Base-by-base conservation (phyloP, 37 sponge, comb jelly and placozoan genomes). In the Haliclona indistincta region DNA sequence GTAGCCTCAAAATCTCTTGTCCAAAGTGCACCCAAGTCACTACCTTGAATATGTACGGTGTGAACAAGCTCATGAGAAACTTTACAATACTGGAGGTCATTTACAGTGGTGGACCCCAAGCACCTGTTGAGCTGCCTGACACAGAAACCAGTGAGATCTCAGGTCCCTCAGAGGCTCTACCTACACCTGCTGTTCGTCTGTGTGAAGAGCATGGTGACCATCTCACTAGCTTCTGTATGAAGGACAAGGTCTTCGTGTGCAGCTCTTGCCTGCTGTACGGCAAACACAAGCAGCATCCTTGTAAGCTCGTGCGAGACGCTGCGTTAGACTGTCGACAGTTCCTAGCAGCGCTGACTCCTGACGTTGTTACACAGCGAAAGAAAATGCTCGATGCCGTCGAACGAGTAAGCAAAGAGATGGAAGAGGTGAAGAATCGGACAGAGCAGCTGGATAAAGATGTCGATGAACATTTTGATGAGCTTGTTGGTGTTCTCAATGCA, bases 251-350 rank as follows among this genome's bases (percentile, higher is more conserved):
- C 0, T 45, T 84, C 2, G 73, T 84, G 1, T 84, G 84, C 34
- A 76, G 77, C 23, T 76, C 84, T 1, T 84, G 84, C 45, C 64
- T 69, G 3, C 33, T 84, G 6, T 76, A 75, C 20, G 77, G 84
- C 0, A 1, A 28, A 3, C 77, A 75, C 44, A 70, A 61, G 51
- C 54, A 61, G 2, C 77, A 84, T 49, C 23, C 13, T 19, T 55
- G 64, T 33, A 37, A 44, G 15, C 52, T 70, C 22, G 66, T 84
- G 52, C 60, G 25, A 1, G 71, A 75, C 30, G 84, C 77, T 22
- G 84, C 77, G 2, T 10, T 49, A 2, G 22, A 74, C 43, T 6
- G 55, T 2, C 28, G 74, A 2, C 11, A 55, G 28, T 76, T 62
- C 17, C 53, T 84, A 52, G 13, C 13, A 22, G 23, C 43, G 17